phyloP scores from a whole-genome alignment of 2,888 invertebrate species.

The Cynaeus angustus region DNA sequence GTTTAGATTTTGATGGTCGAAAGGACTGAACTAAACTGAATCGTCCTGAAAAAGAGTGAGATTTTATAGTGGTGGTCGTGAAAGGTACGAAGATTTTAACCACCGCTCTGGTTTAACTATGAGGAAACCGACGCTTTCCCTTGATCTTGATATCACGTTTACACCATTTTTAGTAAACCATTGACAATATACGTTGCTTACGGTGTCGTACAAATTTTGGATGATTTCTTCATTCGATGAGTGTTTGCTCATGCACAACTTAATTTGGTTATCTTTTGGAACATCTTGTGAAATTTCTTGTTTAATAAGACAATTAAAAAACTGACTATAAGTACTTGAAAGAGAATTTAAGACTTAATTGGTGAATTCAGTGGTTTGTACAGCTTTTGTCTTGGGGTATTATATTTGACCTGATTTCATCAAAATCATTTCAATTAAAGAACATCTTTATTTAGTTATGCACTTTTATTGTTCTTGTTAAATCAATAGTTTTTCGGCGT shows the following conservation, averaged over 20 bases:
- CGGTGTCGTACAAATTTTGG: constrained; percentile 8
- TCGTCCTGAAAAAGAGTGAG: constrained; percentile 51
- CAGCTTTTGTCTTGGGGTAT: no score
- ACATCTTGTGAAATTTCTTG: constrained; percentile 23
- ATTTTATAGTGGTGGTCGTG: constrained; percentile 63
- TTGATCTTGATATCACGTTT: constrained; percentile 57
- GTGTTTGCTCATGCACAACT: constrained; percentile 4
- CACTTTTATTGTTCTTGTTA: no score
- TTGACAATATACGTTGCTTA: constrained; percentile 51
- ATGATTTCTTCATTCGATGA: constrained; percentile 17
- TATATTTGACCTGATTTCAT: no score
- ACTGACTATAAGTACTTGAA: neutral
- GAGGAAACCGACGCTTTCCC: constrained; percentile 58
- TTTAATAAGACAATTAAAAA: constrained; percentile 1
- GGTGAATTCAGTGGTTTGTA: neutral
- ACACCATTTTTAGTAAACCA: constrained; percentile 15
- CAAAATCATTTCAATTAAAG: no score
- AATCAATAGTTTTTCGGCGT: no score
- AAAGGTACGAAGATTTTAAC: constrained; percentile 59
- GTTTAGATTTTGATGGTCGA: constrained; percentile 46
- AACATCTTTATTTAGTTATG: no score
- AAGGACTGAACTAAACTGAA: constrained; percentile 57
- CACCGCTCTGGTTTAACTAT: constrained; percentile 32
- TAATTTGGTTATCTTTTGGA: constrained; percentile 21
- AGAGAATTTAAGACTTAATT: constrained; percentile 1